Conservation (phyloP, 2,888 invertebrate genomes). For the Euproctis similis region DNA sequence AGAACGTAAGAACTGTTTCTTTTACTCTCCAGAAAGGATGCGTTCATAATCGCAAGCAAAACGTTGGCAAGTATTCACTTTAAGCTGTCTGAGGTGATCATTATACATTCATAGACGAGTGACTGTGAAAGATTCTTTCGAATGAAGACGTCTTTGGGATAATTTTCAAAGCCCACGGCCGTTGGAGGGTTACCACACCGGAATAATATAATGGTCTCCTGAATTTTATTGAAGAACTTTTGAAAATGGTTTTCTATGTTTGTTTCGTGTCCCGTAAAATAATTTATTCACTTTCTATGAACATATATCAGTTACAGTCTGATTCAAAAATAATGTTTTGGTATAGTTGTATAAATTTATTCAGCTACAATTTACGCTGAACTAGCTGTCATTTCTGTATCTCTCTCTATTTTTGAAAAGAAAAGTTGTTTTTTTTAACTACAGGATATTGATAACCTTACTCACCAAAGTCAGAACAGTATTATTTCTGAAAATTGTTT, state of each 20-base stretch:
- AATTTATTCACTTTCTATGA: too few species aligned
- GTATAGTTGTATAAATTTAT: too few species aligned
- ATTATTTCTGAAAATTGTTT: too few species aligned
- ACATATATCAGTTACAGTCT: too few species aligned
- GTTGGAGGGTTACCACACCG: constrained; percentile 54
- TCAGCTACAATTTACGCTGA: too few species aligned
- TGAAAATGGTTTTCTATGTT: constrained; percentile 1
- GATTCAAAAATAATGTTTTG: too few species aligned
- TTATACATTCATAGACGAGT: constrained; percentile 69
- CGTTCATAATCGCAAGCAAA: constrained; percentile 17
- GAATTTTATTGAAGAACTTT: constrained; percentile 29
- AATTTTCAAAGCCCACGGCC: constrained; percentile 53
- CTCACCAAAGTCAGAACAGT: too few species aligned
- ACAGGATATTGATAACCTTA: too few species aligned
- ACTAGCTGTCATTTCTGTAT: too few species aligned
- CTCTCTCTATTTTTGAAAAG: too few species aligned
- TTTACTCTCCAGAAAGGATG: constrained; percentile 5
- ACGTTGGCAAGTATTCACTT: constrained; percentile 22
- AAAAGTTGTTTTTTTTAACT: too few species aligned
- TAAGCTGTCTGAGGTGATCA: constrained; percentile 36
- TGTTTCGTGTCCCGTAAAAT: not conserved
- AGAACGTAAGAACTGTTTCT: constrained; percentile 9
- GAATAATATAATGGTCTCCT: constrained; percentile 62
- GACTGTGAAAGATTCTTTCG: constrained; percentile 53
- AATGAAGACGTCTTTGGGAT: constrained; percentile 42